These are phyloP conservation scores for Ctenodactylus gundi DNA, from an alignment of 2,113 vertebrate genomes.

Conservation along the genomic window DNA sequence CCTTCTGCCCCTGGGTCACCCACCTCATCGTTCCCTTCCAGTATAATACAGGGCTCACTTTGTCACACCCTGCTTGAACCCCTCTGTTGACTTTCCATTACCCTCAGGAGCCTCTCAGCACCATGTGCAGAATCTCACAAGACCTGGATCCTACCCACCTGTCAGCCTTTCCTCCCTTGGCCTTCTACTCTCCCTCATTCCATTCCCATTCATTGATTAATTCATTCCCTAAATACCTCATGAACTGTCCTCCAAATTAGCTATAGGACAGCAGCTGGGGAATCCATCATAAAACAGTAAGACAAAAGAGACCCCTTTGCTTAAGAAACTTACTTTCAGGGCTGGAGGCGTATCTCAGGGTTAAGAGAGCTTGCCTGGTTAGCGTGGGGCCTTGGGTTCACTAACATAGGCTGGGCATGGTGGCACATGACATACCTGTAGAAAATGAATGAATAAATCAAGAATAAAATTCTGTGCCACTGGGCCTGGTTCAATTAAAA, in stretches of 20 bases:
- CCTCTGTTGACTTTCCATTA: not conserved
- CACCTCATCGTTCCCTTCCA: not conserved
- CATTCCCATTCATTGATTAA: not conserved
- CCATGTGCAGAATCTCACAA: not conserved
- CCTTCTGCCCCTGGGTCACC: not conserved
- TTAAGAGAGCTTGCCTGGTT: no score
- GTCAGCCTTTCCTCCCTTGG: not conserved
- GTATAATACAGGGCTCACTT: not conserved
- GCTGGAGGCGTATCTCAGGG: no score
- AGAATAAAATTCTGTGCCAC: no score
- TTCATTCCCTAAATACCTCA: not conserved
- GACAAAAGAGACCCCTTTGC: not conserved
- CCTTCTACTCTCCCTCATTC: not conserved
- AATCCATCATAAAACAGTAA: fast-evolving
- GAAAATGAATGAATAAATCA: no score
- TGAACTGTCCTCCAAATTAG: not conserved
- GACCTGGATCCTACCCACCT: not conserved
- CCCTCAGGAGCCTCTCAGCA: not conserved
- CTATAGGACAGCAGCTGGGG: not conserved
- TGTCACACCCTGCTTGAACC: not conserved
- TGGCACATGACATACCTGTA: no score
- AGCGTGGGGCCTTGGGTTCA: no score
- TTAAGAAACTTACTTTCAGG: not conserved
- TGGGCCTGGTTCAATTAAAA: no score
- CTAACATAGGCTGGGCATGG: no score